A percentile compares a stretch with the other conserved stretches of the same genome.
Conservation (phyloP, 2,113 vertebrate species). For the Phalacrocorax carbo region DNA sequence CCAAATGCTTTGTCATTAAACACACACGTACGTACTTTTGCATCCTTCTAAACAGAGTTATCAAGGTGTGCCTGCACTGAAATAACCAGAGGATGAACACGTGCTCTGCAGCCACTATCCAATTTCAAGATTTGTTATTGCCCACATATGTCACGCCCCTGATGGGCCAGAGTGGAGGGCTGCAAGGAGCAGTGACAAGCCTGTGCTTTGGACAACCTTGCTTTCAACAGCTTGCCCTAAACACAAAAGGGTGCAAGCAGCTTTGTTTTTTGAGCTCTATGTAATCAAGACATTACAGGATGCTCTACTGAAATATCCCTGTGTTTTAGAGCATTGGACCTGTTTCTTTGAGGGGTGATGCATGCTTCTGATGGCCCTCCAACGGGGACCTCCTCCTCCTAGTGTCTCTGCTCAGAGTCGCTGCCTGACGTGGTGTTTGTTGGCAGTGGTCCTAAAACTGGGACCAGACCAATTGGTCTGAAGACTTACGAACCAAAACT, state of each 20-base stretch:
- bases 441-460: not conserved
- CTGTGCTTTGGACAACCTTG: not conserved
- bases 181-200: not conserved
- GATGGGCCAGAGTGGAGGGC: not conserved
- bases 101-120: not conserved
- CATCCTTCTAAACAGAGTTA: not conserved
- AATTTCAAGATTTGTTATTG: not conserved
- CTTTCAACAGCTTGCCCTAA: not conserved
- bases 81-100: not conserved
- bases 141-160: not conserved
- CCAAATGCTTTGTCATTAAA: not conserved
- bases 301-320: not conserved
- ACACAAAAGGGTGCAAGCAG: not conserved
- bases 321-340: not conserved
- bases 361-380: not conserved
- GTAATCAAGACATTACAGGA: not conserved
- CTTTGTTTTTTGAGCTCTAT: not conserved
- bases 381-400: not conserved
- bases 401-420: not conserved
- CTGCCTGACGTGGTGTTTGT: not conserved
- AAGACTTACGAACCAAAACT: not conserved
- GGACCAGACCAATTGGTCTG: not conserved
- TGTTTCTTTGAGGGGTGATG: not conserved
- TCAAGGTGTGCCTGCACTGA: not conserved
- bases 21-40: fast-evolving